These are phyloP conservation scores for Drosophila guanche DNA, from an alignment of 1,140 invertebrate species.

Conservation along the genomic window DNA sequence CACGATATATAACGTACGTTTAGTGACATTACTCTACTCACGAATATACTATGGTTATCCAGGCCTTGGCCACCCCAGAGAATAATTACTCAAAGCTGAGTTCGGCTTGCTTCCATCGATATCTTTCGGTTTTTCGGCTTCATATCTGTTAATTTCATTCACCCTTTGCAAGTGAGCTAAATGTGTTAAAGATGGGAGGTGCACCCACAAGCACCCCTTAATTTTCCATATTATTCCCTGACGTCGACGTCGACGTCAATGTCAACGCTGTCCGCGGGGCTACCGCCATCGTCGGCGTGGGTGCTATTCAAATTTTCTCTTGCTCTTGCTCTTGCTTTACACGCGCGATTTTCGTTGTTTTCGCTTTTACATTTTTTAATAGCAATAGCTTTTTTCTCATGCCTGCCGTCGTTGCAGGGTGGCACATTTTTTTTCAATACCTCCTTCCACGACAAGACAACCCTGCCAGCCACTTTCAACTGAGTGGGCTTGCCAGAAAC, in stretches of 20 bases:
- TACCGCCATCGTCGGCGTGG: constrained; percentile 35
- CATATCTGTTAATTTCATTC: constrained; percentile 73
- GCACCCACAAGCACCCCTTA: constrained; percentile 56
- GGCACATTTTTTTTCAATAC: constrained; percentile 65
- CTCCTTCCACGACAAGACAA: constrained; percentile 43
- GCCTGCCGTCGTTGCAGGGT: constrained; percentile 51
- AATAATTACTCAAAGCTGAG: constrained; percentile 1
- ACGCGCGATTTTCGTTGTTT: constrained; percentile 81
- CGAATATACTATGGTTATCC: constrained; percentile 9
- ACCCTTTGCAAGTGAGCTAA: constrained; percentile 78
- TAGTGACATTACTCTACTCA: not conserved
- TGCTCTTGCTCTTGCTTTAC: constrained; percentile 78
- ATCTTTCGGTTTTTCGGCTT: constrained; percentile 9
- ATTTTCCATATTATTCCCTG: constrained; percentile 72
- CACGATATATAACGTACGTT: not conserved
- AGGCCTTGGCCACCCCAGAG: constrained; percentile 2
- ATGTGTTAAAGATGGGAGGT: constrained; percentile 7
- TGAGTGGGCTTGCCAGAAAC: constrained; percentile 54
- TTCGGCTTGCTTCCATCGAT: constrained; percentile 1
- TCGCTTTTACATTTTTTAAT: constrained; percentile 82
- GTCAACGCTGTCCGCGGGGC: constrained; percentile 28
- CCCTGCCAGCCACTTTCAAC: constrained; percentile 61
- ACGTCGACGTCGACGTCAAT: constrained; percentile 18
- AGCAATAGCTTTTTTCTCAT: constrained; percentile 68
- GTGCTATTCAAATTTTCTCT: constrained; percentile 77